A percentile compares a stretch with the other conserved stretches of the same genome.
phyloP scores from a whole-genome alignment of 2,797 vertebrate species.

The Rhinoraja longicauda region DNA sequence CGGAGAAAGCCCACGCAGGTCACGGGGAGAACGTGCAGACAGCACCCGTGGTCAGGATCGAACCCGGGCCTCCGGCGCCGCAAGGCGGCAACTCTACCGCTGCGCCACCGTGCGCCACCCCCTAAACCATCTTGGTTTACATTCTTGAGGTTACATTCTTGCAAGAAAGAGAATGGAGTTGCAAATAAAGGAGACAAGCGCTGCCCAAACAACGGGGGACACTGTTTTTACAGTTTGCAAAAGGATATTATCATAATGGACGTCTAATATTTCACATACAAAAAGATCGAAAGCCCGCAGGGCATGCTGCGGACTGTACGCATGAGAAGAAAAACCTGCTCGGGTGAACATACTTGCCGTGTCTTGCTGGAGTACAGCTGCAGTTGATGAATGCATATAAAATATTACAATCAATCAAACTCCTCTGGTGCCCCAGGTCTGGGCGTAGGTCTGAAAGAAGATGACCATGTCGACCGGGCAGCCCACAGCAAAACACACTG shows the following conservation, averaged over 20 bases:
- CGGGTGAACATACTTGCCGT: slow-evolving; percentile 71
- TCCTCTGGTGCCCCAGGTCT: slow-evolving; percentile 61
- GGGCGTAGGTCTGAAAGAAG: slow-evolving; percentile 68
- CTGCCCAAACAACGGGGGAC: neutral
- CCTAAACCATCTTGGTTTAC: too few relatives aligned
- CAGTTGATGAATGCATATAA: slow-evolving; percentile 72
- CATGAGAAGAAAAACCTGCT: slow-evolving; percentile 61
- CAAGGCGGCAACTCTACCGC: too few relatives aligned
- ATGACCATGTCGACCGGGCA: slow-evolving; percentile 66
- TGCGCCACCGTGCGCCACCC: too few relatives aligned
- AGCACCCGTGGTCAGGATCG: too few relatives aligned
- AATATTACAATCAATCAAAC: slow-evolving; percentile 66
- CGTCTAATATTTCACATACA: slow-evolving; percentile 72
- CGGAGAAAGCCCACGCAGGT: too few relatives aligned
- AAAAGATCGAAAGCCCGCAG: slow-evolving; percentile 58
- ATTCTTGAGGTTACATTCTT: neutral
- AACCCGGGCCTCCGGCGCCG: too few relatives aligned
- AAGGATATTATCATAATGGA: slow-evolving; percentile 48
- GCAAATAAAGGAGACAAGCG: neutral
- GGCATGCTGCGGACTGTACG: slow-evolving; percentile 56
- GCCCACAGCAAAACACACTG: slow-evolving; percentile 48
- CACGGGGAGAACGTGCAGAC: too few relatives aligned
- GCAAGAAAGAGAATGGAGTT: neutral
- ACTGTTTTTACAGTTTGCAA: neutral
- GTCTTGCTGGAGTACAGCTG: slow-evolving; percentile 65